Percentiles rank a stretch among this genome's conserved stretches.
phyloP scores from a whole-genome alignment of 2,113 vertebrate genomes.

The Notothenia rossii region DNA sequence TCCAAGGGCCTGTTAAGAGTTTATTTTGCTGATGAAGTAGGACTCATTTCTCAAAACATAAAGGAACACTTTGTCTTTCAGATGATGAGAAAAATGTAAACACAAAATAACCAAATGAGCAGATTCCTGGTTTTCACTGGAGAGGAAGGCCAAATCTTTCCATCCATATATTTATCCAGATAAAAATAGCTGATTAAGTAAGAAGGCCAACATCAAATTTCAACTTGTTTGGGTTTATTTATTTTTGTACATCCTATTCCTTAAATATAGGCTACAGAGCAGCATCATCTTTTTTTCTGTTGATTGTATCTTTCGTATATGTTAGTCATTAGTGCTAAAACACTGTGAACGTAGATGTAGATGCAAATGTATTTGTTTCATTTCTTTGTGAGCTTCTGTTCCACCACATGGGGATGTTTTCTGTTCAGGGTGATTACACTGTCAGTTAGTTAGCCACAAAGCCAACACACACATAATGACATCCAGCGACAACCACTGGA shows the following conservation, averaged over 20 bases:
- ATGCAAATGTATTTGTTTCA: constrained; percentile 35
- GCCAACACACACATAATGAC: constrained; percentile 62
- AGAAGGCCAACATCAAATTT: too few species aligned
- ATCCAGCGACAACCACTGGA: constrained; percentile 50
- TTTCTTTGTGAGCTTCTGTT: constrained; percentile 43
- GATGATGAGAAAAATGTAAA: too few species aligned
- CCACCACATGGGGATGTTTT: constrained; percentile 50
- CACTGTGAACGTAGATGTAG: constrained; percentile 39
- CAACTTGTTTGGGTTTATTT: background rate
- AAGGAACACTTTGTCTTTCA: too few species aligned
- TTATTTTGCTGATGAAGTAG: too few species aligned
- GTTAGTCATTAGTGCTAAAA: constrained; percentile 64
- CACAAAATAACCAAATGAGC: too few species aligned
- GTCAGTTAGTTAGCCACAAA: constrained; percentile 76
- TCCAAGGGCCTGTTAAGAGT: too few species aligned
- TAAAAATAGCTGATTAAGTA: too few species aligned
- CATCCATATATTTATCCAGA: too few species aligned
- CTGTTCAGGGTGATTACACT: constrained; percentile 71
- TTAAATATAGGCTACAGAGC: background rate
- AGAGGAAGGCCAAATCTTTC: too few species aligned
- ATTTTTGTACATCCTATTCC: background rate
- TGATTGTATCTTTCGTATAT: constrained; percentile 14
- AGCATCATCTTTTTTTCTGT: background rate
- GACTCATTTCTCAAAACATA: too few species aligned
- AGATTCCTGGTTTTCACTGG: too few species aligned